Evolutionary conservation across 2,888 invertebrate species (phyloP), one percentile per base, ranked within the genome.

Genomic region (Pelosia muscerda): DNA sequence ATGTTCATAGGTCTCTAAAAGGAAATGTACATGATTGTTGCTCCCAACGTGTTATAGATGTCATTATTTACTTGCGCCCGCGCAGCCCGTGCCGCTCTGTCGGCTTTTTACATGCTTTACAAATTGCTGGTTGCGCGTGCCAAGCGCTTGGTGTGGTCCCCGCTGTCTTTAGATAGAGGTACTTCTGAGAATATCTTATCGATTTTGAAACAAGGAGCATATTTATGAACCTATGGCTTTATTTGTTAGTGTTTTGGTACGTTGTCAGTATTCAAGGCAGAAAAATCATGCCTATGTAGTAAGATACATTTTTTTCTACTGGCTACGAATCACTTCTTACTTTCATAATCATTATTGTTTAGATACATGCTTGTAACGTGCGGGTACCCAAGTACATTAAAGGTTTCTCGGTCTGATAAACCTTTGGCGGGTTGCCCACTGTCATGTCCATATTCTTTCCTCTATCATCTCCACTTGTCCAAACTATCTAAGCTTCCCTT

Each of bases 21-120:
- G 90, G 91, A 91, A 91, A 92, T 78, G 84, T 83, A 86, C 88
- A 87, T 88, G 90, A 91, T 90, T 88, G 89, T 88, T 87, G 84
- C 86, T 86, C 83, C 87, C 87, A 86, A 88, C 86, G 81, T 84
- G 86, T 90, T 92, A 91, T 91, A 83, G 89, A 85, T 88, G 89
- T 89, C 89, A 89, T 92, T 92, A 92, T 90, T 90, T 88, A 86
- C 87, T 82, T 81, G 83, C 78, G 81, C 79, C 72, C 56, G 79
- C 73, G 78, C 68, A 54, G 72, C 55, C 23, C 23, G 55, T 55
- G 55, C 63, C 57, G 55, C 57, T 49, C 56, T 57, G 56, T 56
- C 72, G 65, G 74, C 75, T 79, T 77, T 81, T 79, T 77, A 81
- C 77, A 72, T 76, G 73, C 74, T 69, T 70, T 74, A 81, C 80